These are phyloP conservation scores for Chelidonichthys spinosus DNA, from an alignment of 2,797 vertebrate genomes.

Conservation along the genomic window DNA sequence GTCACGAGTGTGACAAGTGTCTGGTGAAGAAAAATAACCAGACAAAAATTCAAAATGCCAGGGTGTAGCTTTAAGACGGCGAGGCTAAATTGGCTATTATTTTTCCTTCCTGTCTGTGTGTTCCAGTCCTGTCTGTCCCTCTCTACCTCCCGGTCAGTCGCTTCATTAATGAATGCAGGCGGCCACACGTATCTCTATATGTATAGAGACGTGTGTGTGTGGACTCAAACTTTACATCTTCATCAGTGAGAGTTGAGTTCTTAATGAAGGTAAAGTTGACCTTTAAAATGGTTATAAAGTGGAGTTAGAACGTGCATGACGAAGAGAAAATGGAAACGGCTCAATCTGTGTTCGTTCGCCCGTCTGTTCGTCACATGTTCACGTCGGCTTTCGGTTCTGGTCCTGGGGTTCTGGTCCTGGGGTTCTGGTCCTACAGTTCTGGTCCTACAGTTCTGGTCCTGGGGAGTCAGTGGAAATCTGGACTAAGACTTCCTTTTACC, in stretches of 20 bases:
- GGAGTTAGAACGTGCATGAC: not conserved
- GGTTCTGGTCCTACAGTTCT: too few relatives aligned
- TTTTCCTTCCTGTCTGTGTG: conserved; percentile 65
- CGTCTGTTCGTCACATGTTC: not conserved
- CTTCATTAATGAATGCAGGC: conserved; percentile 63
- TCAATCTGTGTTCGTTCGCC: not conserved
- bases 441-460: too few relatives aligned
- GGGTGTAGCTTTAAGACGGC: conserved; percentile 71
- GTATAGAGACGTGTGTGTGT: conserved; percentile 16
- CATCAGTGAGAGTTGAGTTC: conserved; percentile 26
- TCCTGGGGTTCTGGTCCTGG: too few relatives aligned
- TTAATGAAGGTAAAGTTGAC: not conserved
- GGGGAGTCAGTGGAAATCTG: too few relatives aligned
- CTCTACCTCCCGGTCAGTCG: conserved; percentile 30
- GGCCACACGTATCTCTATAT: conserved; percentile 8
- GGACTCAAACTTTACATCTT: conserved; percentile 34
- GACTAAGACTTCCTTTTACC: too few relatives aligned
- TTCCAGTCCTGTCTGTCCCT: conserved; percentile 57
- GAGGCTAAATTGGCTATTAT: conserved; percentile 81
- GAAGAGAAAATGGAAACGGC: not conserved
- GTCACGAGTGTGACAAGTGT: conserved; percentile 60
- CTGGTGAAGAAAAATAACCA: conserved; percentile 68
- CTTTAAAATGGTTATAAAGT: not conserved
- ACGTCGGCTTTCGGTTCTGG: too few relatives aligned
- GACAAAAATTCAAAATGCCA: conserved; percentile 71